Evolutionary conservation across 1,140 invertebrate species (phyloP), one percentile per base, ranked within the genome.

Genomic region (Drosophila baimaii): DNA sequence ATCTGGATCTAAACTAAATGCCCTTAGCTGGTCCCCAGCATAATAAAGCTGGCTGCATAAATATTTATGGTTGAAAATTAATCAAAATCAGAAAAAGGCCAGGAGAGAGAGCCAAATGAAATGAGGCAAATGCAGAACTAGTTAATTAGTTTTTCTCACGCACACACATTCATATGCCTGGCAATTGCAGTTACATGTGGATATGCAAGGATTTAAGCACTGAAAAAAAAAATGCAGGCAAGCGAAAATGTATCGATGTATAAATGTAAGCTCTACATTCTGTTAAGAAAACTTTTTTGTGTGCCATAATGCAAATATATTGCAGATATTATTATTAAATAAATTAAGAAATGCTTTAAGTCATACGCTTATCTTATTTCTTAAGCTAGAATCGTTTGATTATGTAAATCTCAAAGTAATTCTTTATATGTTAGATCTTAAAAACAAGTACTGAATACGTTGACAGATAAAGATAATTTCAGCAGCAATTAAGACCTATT

Each of bases 31-130:
- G 17, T 35, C 58, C 58, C 65, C 55, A 44, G 70, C 56, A 72
- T 72, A 72, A 63, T 79, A 82, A 79, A 88, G 56, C 84, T 71
- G 76, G 47, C 77, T 76, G 79, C 79, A 88, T 88, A 80, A 88
- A 88, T 88, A 88, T 88, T 88, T 83, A 88, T 88, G 68, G 84
- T 49, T 66, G 23, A 73, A 88, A 88, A 89, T 88, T 88, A 88
- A 89, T 88, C 83, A 83, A 64, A 77, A 68, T 72, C 73, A 79
- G 78, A 63, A 85, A 78, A 78, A 72, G 66, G 66, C 62, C 59
- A 35, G 27, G 62, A 58, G 54, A 64, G 54, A 57, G 35, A 47
- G 56, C 68, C 75, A 71, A 78, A 84, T 64, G 51, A 89, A 81
- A 83, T 62, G 62, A 69, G 63, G 29, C 56, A 62, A 76, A 79